These are phyloP conservation scores for Leptothorax acervorum DNA, from an alignment of 2,888 invertebrate genomes.

Conservation along the genomic window DNA sequence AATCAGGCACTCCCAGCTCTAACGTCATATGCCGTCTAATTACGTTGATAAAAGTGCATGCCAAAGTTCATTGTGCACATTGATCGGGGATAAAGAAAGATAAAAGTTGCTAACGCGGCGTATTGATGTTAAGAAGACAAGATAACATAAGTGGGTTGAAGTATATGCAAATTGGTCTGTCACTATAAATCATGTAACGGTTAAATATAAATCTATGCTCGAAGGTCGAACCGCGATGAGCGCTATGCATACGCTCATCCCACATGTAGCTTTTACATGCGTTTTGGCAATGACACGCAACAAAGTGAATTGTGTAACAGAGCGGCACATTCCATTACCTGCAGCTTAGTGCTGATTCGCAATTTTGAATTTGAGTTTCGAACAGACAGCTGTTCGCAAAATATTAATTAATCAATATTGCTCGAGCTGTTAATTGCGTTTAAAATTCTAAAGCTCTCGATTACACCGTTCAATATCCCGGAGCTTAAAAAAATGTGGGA, in stretches of 20 bases:
- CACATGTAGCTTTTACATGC: neutral
- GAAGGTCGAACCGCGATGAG: constrained; percentile 63
- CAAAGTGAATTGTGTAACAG: constrained; percentile 15
- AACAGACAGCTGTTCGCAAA: neutral
- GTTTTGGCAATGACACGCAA: constrained; percentile 7
- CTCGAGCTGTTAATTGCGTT: neutral
- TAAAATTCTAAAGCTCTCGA: no score
- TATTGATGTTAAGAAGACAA: neutral
- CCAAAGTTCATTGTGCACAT: constrained; percentile 1
- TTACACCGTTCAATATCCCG: no score
- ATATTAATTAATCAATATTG: neutral
- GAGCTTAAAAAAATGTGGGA: no score
- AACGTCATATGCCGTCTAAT: neutral
- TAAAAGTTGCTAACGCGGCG: neutral
- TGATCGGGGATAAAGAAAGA: neutral
- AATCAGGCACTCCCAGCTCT: neutral
- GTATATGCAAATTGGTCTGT: neutral
- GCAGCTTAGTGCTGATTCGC: neutral
- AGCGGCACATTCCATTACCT: neutral
- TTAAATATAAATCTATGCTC: constrained; percentile 69
- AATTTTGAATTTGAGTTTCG: neutral
- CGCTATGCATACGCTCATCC: constrained; percentile 34
- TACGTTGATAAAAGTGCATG: neutral
- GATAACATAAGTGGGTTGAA: constrained; percentile 20
- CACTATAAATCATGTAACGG: constrained; percentile 13